Percentiles rank a stretch among this genome's conserved stretches.
These are phyloP conservation scores for Nerophis ophidion DNA, from an alignment of 2,113 vertebrate species.

Conservation along the genomic window DNA sequence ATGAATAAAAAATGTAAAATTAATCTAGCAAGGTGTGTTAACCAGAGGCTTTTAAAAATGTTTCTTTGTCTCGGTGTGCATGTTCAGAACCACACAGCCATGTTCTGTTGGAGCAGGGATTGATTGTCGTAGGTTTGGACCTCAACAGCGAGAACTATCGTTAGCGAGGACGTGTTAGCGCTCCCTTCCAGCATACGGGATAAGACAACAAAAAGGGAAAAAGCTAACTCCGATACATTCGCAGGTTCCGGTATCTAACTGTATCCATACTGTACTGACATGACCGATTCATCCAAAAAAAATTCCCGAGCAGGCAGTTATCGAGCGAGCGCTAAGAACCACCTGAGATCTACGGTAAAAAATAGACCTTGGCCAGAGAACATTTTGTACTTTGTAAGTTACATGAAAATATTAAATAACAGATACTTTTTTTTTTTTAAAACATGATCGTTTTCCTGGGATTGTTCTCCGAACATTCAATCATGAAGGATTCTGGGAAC, in stretches of 20 bases:
- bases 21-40: not conserved
- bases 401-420: not conserved
- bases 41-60: not conserved
- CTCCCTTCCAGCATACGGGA: not conserved
- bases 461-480: not conserved
- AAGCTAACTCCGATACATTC: slow-evolving; percentile 46
- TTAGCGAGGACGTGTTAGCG: slow-evolving; percentile 4
- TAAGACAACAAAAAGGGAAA: not conserved
- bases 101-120: slow-evolving; percentile 1
- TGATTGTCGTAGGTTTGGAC: slow-evolving; percentile 41
- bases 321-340: slow-evolving; percentile 14
- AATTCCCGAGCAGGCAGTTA: slow-evolving; percentile 23
- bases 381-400: slow-evolving; percentile 18
- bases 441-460: not conserved
- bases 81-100: too few species aligned
- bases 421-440: not conserved
- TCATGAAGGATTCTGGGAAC: not conserved
- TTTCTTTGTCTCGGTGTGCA: too few species aligned
- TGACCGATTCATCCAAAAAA: slow-evolving; percentile 20
- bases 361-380: slow-evolving; percentile 60
- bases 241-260: slow-evolving; percentile 29
- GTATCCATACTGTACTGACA: slow-evolving; percentile 40
- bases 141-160: slow-evolving; percentile 26
- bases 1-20: too few species aligned
- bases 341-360: slow-evolving; percentile 57